Evolutionary conservation across 2,113 vertebrate species (phyloP), one percentile per base, ranked within the genome.

Genomic region (Colossoma macropomum): DNA sequence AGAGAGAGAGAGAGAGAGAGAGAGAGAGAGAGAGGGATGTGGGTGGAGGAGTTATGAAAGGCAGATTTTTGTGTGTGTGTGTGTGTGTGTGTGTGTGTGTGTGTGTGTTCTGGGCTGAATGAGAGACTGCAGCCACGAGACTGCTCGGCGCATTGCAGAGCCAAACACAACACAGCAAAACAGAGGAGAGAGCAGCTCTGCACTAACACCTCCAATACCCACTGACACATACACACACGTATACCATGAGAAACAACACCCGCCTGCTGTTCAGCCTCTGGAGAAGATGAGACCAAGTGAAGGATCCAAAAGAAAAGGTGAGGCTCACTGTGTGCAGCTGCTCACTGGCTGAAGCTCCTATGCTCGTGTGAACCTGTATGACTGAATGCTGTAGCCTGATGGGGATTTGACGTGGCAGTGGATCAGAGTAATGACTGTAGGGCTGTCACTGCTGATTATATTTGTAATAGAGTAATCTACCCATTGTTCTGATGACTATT

Each of bases 1-100:
- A 9, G 41, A 7, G 34, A 38, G 34, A 38, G 34, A 38, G 34
- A 38, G 34, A 38, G 34, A 38, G 34, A 38, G 34, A 38, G 34
- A 38, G 34, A 7, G 34, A 38, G 34, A 45, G 59, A 79, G 56
- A 83, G 45, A 77, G 45, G 21, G 54, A 7, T 77, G 66, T 82
- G 77, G 34, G 54, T 75, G 76, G 76, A 78, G 50, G 71, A 79
- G 80, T 86, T 54, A 81, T 82, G 78, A 86, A 62, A 82, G 69
- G 56, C 74, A 81, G 38, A 48, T 8, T 73, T 77, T 72, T n/a
- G n/a, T n/a, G n/a, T 83, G 32, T 52, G 1, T 62, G 10, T 23
- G 27, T 69, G 38, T 38, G 1, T 62, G 10, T 23, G 27, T 69
- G 38, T 38, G n/a, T n/a, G n/a, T n/a, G n/a, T 83, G 32, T 52